These are phyloP conservation scores for Agrochola lota DNA, from an alignment of 2,888 invertebrate genomes.

Conservation along the genomic window DNA sequence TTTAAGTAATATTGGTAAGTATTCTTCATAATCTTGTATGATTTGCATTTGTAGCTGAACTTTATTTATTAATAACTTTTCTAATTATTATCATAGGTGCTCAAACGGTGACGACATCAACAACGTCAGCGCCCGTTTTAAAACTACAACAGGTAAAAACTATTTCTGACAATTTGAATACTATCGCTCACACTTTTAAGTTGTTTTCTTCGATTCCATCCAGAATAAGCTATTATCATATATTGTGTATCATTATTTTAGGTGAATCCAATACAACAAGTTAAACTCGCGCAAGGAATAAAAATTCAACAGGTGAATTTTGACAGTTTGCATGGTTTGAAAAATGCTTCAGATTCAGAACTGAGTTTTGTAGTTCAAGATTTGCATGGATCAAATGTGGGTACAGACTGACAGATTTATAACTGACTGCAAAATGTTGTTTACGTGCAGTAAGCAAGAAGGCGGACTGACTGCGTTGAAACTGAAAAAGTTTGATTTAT, in stretches of 20 bases:
- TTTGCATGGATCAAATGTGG: constrained; percentile 41
- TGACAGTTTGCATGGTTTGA: constrained; percentile 73
- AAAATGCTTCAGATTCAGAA: constrained; percentile 57
- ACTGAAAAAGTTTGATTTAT: not conserved
- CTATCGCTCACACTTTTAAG: constrained; percentile 14
- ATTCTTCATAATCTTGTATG: not conserved
- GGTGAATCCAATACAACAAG: constrained; percentile 88
- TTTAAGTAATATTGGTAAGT: constrained; percentile 85
- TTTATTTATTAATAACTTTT: constrained; percentile 1
- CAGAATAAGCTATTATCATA: constrained; percentile 51
- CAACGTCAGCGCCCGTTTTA: constrained; percentile 82
- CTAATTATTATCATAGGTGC: constrained; percentile 73
- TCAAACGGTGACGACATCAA: constrained; percentile 82
- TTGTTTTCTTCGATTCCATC: constrained; percentile 26
- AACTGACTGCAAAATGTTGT: constrained; percentile 11
- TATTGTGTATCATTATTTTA: constrained; percentile 77
- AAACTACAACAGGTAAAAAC: constrained; percentile 86
- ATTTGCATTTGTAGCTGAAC: not conserved
- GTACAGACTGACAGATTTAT: constrained; percentile 13
- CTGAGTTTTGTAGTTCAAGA: constrained; percentile 48
- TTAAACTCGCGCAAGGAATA: constrained; percentile 88
- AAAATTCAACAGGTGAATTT: constrained; percentile 88
- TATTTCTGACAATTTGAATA: not conserved
- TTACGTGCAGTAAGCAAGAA: not conserved
- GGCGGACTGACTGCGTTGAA: not conserved